Evolutionary conservation across 2,797 vertebrate species (phyloP).

Genomic region (Myoxocephalus aenaeus): DNA sequence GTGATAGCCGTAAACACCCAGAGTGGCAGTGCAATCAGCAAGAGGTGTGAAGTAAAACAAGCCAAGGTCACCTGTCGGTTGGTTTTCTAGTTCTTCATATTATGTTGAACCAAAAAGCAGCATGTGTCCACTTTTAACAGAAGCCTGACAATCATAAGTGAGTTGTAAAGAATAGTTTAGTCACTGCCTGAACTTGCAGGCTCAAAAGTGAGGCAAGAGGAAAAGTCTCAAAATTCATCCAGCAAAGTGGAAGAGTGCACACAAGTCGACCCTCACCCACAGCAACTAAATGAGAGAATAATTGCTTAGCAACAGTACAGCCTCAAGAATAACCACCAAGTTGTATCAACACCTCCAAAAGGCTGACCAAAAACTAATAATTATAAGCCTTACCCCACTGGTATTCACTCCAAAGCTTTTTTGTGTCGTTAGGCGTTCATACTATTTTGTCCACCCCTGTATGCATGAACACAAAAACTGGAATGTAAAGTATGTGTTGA

Average conservation of each 20-base stretch:
- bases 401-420: conserved; percentile 6
- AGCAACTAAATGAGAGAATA: not conserved
- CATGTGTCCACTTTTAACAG: not conserved
- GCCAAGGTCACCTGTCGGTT: conserved; percentile 35
- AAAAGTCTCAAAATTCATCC: conserved; percentile 22
- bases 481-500: conserved; percentile 59
- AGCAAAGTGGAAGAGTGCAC: conserved; percentile 37
- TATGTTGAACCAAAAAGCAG: not conserved
- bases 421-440: conserved; percentile 15
- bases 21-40: conserved; percentile 50
- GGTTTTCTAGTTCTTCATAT: conserved; percentile 17
- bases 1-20: conserved; percentile 38
- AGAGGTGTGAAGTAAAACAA: conserved; percentile 55
- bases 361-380: conserved; percentile 11
- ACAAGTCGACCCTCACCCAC: conserved; percentile 22
- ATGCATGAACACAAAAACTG: conserved; percentile 12
- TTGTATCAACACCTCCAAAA: conserved; percentile 2
- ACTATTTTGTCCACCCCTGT: not conserved
- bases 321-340: conserved; percentile 1
- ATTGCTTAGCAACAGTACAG: not conserved
- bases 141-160: not conserved
- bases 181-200: not conserved
- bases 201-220: conserved; percentile 18
- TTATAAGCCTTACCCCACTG: not conserved
- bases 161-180: not conserved